phyloP scores from a whole-genome alignment of 2,797 vertebrate species.

The Etheostoma nigrum region DNA sequence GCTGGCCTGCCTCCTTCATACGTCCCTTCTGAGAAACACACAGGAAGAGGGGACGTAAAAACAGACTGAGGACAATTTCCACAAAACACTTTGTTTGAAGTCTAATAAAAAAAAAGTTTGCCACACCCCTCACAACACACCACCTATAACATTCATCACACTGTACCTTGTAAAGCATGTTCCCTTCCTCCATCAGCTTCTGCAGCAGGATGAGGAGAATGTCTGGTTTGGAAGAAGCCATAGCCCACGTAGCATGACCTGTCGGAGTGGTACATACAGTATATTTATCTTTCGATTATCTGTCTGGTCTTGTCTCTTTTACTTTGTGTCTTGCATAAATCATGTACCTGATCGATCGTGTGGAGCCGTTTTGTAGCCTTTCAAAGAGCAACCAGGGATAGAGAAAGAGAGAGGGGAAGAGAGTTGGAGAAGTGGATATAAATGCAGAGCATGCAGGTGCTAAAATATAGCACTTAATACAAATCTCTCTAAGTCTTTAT shows the following conservation, averaged over 20 bases:
- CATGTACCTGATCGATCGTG: constrained; percentile 88
- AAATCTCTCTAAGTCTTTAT: constrained; percentile 15
- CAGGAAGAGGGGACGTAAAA: not conserved
- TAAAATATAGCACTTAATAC: constrained; percentile 1
- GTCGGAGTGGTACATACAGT: constrained; percentile 50
- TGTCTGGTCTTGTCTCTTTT: constrained; percentile 32
- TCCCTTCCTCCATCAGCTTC: constrained; percentile 99
- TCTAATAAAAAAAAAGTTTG: not conserved
- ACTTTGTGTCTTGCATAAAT: constrained; percentile 60
- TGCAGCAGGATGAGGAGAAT: constrained; percentile 97
- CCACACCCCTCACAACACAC: not conserved
- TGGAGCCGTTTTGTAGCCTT: constrained; percentile 86
- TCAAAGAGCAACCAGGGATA: constrained; percentile 53
- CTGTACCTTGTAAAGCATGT: constrained; percentile 93
- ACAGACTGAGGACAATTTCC: not conserved
- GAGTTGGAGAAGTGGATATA: constrained; percentile 44
- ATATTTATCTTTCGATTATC: constrained; percentile 50
- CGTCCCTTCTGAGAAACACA: constrained; percentile 91
- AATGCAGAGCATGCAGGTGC: constrained; percentile 2
- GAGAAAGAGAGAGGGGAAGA: constrained; percentile 49
- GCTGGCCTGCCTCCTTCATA: constrained; percentile 98
- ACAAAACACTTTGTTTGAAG: not conserved
- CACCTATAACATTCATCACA: not conserved
- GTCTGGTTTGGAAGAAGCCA: constrained; percentile 99
- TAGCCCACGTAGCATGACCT: constrained; percentile 99